Evolutionary conservation across 1,140 invertebrate species (phyloP), one percentile per base, ranked within the genome.

Genomic region (Megalopta genalis): DNA sequence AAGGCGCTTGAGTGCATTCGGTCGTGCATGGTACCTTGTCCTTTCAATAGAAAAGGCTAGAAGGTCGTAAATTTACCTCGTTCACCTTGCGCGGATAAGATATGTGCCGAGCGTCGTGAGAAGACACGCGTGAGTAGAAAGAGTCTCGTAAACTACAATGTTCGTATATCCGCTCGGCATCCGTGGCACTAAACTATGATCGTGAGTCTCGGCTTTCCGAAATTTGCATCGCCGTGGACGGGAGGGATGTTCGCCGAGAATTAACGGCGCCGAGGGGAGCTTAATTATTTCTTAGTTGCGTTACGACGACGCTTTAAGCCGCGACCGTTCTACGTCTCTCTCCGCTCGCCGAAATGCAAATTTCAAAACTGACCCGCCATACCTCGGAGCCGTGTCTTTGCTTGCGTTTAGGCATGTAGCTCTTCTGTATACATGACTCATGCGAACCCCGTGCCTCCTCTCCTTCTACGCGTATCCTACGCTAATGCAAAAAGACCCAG

Each of bases 71-170:
- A 85, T 86, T 86, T 82, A 76, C 63, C 80, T 80, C 63, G 84
- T 86, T 86, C 75, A 85, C 80, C 71, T 86, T 86, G 83, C 73
- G 39, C 60, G 84, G 72, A 86, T 86, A 85, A 86, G 83, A 86
- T 86, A 86, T 66, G 71, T 63, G 84, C 63, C 80, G 62, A n/a
- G 64, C 37, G 32, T 57, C 75, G 77, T 82, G 66, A 84, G 80
- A 74, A 79, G 68, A 80, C 76, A 52, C 57, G 70, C 70, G 75
- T 71, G 60, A 60, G 71, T 69, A 42, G 59, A 85, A 54, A 77
- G 62, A 57, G n/a, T 78, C 27, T 72, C 80, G 62, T 71, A 67
- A 71, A 81, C n/a, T 77, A 77, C 67, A 66, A 73, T 79, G 77
- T 79, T 67, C 71, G 70, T 74, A 52, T 74, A 79, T 64, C 62